Conservation (phyloP, 2,888 invertebrate genomes). For the Drosophila pseudotakahashii region DNA sequence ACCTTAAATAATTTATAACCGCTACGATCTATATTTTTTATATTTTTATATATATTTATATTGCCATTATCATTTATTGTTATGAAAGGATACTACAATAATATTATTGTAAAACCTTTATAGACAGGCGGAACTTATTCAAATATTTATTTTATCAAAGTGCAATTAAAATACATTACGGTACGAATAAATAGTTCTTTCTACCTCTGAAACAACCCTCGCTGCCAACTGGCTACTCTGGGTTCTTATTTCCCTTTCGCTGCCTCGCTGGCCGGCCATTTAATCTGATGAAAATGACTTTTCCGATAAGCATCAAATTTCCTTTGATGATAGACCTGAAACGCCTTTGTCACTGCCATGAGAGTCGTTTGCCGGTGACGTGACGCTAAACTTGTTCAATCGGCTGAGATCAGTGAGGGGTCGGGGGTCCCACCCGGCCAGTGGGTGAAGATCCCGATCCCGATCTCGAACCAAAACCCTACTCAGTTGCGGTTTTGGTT, state of each 20-base stretch:
- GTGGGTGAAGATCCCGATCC: constrained; percentile 60
- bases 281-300: constrained; percentile 64
- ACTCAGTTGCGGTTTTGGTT: constrained; percentile 30
- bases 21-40: too few species aligned
- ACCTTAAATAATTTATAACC: too few species aligned
- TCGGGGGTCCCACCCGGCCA: constrained; percentile 46
- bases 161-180: too few species aligned
- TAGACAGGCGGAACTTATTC: too few species aligned
- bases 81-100: background rate
- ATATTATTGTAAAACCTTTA: background rate
- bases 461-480: constrained; percentile 3
- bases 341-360: constrained; percentile 68
- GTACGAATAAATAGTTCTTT: too few species aligned
- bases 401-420: constrained; percentile 41
- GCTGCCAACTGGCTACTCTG: constrained; percentile 10
- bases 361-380: constrained; percentile 12
- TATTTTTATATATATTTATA: too few species aligned
- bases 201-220: constrained; percentile 27
- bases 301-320: constrained; percentile 78
- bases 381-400: constrained; percentile 68
- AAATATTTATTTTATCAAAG: background rate
- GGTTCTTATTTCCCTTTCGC: constrained; percentile 33
- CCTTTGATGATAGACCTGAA: constrained; percentile 64
- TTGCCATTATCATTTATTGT: background rate
- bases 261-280: constrained; percentile 42